Evolutionary conservation across 2,888 invertebrate genomes (phyloP).

Genomic region (Hypsopygia costalis): DNA sequence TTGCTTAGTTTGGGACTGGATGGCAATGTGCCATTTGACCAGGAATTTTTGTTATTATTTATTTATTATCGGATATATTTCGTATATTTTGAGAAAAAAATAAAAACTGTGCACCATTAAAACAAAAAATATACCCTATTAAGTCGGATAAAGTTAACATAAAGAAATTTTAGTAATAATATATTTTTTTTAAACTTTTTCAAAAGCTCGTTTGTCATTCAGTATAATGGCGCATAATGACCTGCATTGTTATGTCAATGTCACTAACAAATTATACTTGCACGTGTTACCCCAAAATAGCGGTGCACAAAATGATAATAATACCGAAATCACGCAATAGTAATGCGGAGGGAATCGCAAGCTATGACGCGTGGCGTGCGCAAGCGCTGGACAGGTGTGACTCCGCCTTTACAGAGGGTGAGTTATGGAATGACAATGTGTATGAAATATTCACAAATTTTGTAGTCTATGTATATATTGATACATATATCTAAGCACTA

Average conservation of each 20-base stretch:
- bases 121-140: no score
- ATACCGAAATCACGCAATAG: slow-evolving; percentile 17
- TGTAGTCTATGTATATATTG: no score
- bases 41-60: no score
- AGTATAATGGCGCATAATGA: slow-evolving; percentile 20
- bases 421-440: slow-evolving; percentile 11
- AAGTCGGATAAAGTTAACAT: no score
- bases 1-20: no score
- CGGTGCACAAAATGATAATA: slow-evolving; percentile 19
- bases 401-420: slow-evolving; percentile 21
- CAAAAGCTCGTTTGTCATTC: slow-evolving; percentile 18
- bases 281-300: slow-evolving; percentile 19
- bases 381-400: slow-evolving; percentile 29
- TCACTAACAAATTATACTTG: slow-evolving; percentile 9
- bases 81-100: no score
- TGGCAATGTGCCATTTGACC: no score
- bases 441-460: not conserved
- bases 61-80: no score
- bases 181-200: slow-evolving; percentile 4
- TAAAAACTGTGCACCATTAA: no score
- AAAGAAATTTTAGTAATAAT: no score
- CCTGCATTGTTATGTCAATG: slow-evolving; percentile 17
- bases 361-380: slow-evolving; percentile 7
- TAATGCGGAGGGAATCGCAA: slow-evolving; percentile 12
- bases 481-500: no score